phyloP scores from a whole-genome alignment of 2,113 vertebrate species.

The Paradoxurus hermaphroditus region DNA sequence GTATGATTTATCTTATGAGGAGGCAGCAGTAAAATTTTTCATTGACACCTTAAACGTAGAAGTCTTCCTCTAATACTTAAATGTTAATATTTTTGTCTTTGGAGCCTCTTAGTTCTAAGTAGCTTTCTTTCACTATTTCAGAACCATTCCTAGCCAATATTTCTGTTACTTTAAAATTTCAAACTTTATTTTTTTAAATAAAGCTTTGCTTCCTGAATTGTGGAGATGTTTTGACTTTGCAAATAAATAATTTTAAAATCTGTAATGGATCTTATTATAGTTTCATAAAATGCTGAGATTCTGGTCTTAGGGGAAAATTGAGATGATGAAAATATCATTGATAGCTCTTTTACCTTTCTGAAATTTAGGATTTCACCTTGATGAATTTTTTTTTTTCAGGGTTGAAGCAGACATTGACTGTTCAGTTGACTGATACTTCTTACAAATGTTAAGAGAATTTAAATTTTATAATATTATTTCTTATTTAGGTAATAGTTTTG shows the following conservation, averaged over 20 bases:
- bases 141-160: neutral
- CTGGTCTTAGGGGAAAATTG: neutral
- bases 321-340: neutral
- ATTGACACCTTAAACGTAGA: neutral
- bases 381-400: neutral
- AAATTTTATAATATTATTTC: neutral
- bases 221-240: neutral
- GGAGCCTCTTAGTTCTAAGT: neutral
- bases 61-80: neutral
- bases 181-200: neutral
- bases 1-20: neutral
- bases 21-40: neutral
- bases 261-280: neutral
- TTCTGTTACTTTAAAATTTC: neutral
- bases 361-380: neutral
- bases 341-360: neutral
- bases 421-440: neutral
- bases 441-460: neutral
- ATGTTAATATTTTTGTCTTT: neutral
- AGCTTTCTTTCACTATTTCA: neutral
- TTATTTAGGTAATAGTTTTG: neutral
- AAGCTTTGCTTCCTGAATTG: neutral
- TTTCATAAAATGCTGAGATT: neutral
- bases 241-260: neutral
- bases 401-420: neutral